Evolutionary conservation across 2,113 vertebrate genomes (phyloP).

Genomic region (Trematomus loennbergii): DNA sequence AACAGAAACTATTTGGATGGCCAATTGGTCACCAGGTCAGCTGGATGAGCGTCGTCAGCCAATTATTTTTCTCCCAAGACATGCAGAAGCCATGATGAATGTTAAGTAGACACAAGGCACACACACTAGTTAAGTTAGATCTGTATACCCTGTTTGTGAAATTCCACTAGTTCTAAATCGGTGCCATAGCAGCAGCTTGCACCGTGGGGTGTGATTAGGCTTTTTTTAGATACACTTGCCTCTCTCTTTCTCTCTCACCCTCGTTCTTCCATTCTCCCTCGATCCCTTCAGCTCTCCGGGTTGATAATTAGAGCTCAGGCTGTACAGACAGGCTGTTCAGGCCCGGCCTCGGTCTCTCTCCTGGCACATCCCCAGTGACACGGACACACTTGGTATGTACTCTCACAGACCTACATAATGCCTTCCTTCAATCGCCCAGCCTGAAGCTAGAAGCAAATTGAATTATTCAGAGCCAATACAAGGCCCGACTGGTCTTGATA

Average conservation of each 20-base stretch:
- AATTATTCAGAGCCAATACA: neutral
- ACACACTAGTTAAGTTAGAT: constrained; percentile 1
- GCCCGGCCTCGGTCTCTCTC: constrained; percentile 32
- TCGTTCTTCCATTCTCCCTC: constrained; percentile 17
- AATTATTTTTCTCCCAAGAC: neutral
- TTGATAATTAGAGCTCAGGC: constrained; percentile 61
- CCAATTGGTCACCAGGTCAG: neutral
- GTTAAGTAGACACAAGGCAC: neutral
- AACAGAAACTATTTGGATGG: neutral
- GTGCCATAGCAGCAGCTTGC: constrained; percentile 44
- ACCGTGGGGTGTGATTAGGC: constrained; percentile 48
- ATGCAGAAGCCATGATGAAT: neutral
- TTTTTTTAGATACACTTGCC: constrained; percentile 57
- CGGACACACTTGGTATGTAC: constrained; percentile 30
- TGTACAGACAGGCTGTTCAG: constrained; percentile 35
- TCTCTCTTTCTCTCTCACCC: neutral
- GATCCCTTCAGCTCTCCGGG: constrained; percentile 31
- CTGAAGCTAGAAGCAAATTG: neutral
- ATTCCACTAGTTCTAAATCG: constrained; percentile 53
- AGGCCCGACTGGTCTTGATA: neutral
- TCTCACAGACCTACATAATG: constrained; percentile 17
- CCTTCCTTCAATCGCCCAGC: neutral
- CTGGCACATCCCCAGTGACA: constrained; percentile 35
- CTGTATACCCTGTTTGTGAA: constrained; percentile 36
- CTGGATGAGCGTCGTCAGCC: neutral